phyloP scores from a whole-genome alignment of 2,113 vertebrate genomes.

The Osmerus eperlanus region DNA sequence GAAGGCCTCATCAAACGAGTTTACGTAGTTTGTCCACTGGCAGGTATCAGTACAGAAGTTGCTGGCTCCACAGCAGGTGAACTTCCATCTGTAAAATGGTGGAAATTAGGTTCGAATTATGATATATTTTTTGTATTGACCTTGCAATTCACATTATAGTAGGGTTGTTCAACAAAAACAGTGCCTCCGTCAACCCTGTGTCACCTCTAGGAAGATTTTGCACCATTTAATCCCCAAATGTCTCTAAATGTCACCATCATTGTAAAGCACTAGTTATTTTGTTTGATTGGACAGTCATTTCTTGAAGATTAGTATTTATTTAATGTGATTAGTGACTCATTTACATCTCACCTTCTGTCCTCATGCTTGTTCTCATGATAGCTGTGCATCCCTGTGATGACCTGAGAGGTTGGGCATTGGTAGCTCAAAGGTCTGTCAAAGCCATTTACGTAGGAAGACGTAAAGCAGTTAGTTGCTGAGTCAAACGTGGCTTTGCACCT shows the following conservation, averaged over 20 bases:
- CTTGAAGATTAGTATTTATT: too few relatives aligned
- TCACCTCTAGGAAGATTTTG: too few relatives aligned
- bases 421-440: slow-evolving; percentile 15
- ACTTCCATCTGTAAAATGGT: slow-evolving; percentile 29
- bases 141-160: background rate
- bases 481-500: slow-evolving; percentile 14
- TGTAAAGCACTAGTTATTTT: too few relatives aligned
- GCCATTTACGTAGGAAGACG: slow-evolving; percentile 8
- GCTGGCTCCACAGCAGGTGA: slow-evolving; percentile 15
- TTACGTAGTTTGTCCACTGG: slow-evolving; percentile 28
- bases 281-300: too few relatives aligned
- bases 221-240: too few relatives aligned
- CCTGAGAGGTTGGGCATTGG: background rate
- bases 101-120: background rate
- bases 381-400: slow-evolving; percentile 13
- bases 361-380: slow-evolving; percentile 14
- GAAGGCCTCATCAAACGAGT: slow-evolving; percentile 26
- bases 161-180: too few relatives aligned
- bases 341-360: slow-evolving; percentile 15
- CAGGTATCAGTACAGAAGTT: slow-evolving; percentile 12
- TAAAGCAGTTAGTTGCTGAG: background rate
- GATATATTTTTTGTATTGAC: background rate
- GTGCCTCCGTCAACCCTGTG: too few relatives aligned
- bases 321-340: too few relatives aligned
- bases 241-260: too few relatives aligned